Base-by-base conservation (phyloP, 1,140 invertebrate genomes). In the Radopholus similis region DNA sequence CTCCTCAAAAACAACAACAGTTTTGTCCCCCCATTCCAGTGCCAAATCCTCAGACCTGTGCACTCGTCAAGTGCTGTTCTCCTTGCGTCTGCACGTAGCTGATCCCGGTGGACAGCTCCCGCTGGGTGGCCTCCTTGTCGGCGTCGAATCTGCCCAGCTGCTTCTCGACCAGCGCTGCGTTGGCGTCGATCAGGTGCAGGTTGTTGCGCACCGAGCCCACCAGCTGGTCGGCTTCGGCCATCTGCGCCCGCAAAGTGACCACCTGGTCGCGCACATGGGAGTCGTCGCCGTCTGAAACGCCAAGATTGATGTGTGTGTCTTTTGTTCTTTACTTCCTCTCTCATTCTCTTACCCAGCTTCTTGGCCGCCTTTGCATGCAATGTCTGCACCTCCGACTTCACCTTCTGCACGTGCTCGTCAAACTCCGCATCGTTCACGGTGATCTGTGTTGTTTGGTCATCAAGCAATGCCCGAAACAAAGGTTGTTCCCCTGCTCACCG, bases 71-170 rank as follows among this genome's bases (percentile, higher is more conserved):
- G 28, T 74, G 64, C 18, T 62, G 60, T 35, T 73, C 42, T 35
- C 79, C 79, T 64, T 83, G 74, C 2, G 66, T 80, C 42, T 83
- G 70, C 1, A 83, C 59, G 66, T 75, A 76, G 28, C 67, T 58
- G 9, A 77, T 69, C n/a, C 78, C 80, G 40, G 58, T 57, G 26
- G 72, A 66, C 8, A 81, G 62, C 59, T 82, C 59, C 34, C 49
- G 38, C 32, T 66, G 32, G 30, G 63, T 42, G 40, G 42, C 18
- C 28, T 54, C 53, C 18, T 70, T 75, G 34, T 79, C 74, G 1
- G 40, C 32, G 47, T 65, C 47, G 65, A 78, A 66, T 40, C 66
- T 59, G 71, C 73, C 62, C 55, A 79, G 67, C 62, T 72, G 49
- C 11, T 32, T 28, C 70, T 68, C 51, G 47, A 72, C 23, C 51